A percentile compares a stretch with the other conserved stretches of the same genome.
These are phyloP conservation scores for Tridacna gigas DNA, from an alignment of 2,888 invertebrate genomes.

Conservation along the genomic window DNA sequence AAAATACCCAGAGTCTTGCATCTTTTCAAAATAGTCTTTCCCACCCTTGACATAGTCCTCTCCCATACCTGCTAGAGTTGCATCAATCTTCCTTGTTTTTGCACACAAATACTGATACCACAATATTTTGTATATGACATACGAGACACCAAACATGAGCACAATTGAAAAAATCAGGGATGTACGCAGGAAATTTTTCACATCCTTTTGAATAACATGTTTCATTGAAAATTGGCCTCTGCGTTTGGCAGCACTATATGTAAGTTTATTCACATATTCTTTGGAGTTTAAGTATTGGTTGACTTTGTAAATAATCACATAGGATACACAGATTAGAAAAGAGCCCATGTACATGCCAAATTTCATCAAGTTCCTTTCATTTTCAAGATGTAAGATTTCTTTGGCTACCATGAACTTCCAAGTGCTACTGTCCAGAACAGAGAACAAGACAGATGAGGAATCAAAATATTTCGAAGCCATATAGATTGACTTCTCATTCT, in stretches of 20 bases:
- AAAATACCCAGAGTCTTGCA: conserved; percentile 11
- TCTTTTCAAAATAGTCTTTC: conserved; percentile 35
- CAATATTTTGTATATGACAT: conserved; percentile 1
- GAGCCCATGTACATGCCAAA: conserved; percentile 22
- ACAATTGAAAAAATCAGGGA: neutral
- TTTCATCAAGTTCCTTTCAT: conserved; percentile 22
- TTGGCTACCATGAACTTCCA: conserved; percentile 27
- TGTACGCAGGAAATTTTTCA: neutral
- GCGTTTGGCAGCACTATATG: neutral
- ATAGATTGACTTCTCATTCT: neutral
- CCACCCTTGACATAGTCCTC: conserved; percentile 38
- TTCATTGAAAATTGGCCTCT: neutral
- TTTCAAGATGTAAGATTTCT: conserved; percentile 7
- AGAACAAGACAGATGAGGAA: neutral
- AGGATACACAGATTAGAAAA: neutral
- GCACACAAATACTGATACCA: neutral
- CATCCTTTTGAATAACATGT: neutral
- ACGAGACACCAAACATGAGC: neutral
- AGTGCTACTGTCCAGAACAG: conserved; percentile 12
- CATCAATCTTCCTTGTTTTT: conserved; percentile 6
- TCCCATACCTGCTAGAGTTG: conserved; percentile 35
- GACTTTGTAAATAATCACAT: neutral
- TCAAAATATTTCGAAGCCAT: conserved; percentile 13
- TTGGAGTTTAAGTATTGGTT: neutral
- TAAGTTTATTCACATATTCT: neutral